These are phyloP conservation scores for Corvus hawaiiensis DNA, from an alignment of 2,113 vertebrate species.

Conservation along the genomic window DNA sequence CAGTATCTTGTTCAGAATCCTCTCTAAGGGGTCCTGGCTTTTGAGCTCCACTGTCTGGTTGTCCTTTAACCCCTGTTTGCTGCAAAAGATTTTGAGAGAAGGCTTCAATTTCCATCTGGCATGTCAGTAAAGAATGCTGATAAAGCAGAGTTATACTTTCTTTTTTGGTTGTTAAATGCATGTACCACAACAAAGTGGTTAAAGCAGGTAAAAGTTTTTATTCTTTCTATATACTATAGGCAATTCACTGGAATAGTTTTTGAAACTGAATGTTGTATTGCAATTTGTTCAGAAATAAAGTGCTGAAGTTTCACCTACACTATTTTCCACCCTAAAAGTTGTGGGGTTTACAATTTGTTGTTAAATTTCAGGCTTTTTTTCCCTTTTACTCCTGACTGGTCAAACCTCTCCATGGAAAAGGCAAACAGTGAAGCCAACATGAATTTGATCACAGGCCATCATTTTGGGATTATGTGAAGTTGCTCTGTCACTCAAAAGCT, in stretches of 20 bases:
- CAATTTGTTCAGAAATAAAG: not conserved
- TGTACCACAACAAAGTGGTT: not conserved
- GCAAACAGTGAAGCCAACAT: not conserved
- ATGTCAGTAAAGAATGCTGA: not conserved
- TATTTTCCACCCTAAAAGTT: not conserved
- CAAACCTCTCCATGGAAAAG: not conserved
- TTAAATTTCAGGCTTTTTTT: not conserved
- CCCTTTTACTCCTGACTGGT: not conserved
- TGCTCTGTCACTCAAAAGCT: not conserved
- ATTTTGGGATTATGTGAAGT: not conserved
- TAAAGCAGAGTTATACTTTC: not conserved
- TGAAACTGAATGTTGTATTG: not conserved
- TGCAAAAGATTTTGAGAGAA: conserved; percentile 67
- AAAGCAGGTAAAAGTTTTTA: not conserved
- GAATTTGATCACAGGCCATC: not conserved
- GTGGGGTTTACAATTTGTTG: not conserved
- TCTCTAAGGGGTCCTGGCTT: conserved; percentile 70
- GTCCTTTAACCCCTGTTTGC: conserved; percentile 65
- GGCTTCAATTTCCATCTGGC: conserved; percentile 19
- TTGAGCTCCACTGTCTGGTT: conserved; percentile 68
- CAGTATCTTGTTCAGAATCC: conserved; percentile 69
- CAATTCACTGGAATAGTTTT: not conserved
- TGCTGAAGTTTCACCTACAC: not conserved
- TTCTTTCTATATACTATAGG: not conserved
- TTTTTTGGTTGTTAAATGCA: not conserved